A percentile compares a stretch with the other conserved stretches of the same genome.
Evolutionary conservation across 1,140 invertebrate species (phyloP).

Genomic region (Pseudobourletiella spinata): DNA sequence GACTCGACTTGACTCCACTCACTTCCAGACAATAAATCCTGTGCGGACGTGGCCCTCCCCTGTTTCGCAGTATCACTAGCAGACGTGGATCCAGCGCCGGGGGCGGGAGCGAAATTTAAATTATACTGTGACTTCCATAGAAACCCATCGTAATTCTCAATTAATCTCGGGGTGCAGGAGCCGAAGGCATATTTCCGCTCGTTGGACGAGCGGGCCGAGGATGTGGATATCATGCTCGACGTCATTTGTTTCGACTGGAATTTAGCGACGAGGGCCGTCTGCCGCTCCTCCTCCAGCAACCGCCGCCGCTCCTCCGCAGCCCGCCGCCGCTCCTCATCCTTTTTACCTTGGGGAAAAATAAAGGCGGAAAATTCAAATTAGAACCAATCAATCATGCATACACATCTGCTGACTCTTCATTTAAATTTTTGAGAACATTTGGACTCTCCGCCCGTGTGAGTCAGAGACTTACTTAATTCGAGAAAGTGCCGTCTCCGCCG

Average conservation of each 20-base stretch:
- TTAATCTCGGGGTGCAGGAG: conserved; percentile 30
- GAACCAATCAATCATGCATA: no score
- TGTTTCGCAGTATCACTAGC: neutral
- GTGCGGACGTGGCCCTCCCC: conserved; percentile 20
- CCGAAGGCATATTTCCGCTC: conserved; percentile 27
- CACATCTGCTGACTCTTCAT: no score
- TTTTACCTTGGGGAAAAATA: no score
- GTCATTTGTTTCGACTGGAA: conserved; percentile 26
- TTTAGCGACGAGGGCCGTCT: conserved; percentile 17
- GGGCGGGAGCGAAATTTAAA: conserved; percentile 19
- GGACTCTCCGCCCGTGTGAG: no score
- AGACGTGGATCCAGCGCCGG: neutral
- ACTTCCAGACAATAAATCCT: conserved; percentile 23
- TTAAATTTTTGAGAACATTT: no score
- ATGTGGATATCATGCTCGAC: neutral
- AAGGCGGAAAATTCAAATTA: neutral
- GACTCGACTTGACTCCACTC: neutral
- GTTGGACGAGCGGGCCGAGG: no score
- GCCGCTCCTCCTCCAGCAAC: conserved; percentile 29
- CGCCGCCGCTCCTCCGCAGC: conserved; percentile 28
- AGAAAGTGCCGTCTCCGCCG: conserved; percentile 30
- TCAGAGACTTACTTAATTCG: conserved; percentile 15
- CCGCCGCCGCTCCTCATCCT: conserved; percentile 30
- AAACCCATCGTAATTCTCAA: conserved; percentile 34
- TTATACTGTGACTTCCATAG: conserved; percentile 35